phyloP scores from a whole-genome alignment of 2,797 vertebrate species.

The Acanthis flammea region DNA sequence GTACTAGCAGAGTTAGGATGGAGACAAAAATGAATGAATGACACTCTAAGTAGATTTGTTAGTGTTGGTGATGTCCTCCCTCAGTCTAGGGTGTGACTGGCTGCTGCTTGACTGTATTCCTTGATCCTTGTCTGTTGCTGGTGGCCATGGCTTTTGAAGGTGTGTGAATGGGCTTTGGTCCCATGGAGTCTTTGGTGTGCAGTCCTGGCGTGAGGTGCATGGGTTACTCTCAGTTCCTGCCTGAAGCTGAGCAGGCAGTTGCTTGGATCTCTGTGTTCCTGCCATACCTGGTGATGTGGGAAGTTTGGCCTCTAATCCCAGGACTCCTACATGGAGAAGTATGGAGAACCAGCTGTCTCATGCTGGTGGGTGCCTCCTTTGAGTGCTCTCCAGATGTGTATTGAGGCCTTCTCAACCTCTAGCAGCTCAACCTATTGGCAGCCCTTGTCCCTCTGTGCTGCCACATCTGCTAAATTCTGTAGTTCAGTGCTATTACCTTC shows the following conservation, averaged over 20 bases:
- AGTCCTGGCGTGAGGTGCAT: fast-evolving
- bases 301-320: not conserved
- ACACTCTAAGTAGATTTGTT: not conserved
- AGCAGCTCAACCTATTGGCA: not conserved
- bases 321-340: not conserved
- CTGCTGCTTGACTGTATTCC: not conserved
- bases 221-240: not conserved
- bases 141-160: not conserved
- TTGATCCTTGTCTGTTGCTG: not conserved
- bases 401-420: not conserved
- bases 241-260: not conserved
- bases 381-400: not conserved
- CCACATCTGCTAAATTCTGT: not conserved
- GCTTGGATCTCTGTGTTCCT: fast-evolving
- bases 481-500: not conserved
- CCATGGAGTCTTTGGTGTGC: not conserved
- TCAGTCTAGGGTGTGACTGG: not conserved
- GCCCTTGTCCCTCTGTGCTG: fast-evolving
- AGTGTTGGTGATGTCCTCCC: not conserved
- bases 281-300: not conserved
- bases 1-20: not conserved
- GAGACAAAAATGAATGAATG: not conserved
- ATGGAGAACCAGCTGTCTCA: not conserved
- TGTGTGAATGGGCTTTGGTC: not conserved
- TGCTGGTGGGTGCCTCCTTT: not conserved